These are phyloP conservation scores for Nephotettix cincticeps DNA, from an alignment of 1,140 invertebrate species.

Conservation along the genomic window DNA sequence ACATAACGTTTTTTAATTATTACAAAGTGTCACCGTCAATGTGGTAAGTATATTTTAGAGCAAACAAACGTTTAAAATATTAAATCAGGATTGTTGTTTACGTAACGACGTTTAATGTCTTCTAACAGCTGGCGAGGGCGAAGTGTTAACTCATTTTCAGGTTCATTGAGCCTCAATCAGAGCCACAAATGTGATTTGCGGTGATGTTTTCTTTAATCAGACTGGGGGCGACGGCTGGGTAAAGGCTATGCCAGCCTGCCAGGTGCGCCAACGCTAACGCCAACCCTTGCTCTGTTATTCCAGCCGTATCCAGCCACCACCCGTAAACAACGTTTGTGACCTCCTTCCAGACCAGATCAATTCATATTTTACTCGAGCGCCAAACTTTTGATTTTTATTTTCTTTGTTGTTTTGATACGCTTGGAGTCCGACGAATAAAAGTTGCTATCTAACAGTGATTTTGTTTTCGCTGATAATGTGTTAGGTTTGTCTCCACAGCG, in stretches of 20 bases:
- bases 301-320: neutral
- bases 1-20: no score
- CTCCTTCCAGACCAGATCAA: neutral
- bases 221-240: neutral
- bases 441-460: slow-evolving; percentile 3
- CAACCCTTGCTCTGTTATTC: neutral
- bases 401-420: slow-evolving; percentile 11
- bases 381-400: slow-evolving; percentile 5
- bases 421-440: neutral
- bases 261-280: neutral
- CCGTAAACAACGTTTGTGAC: neutral
- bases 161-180: no score
- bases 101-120: no score
- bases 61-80: no score
- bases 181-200: neutral
- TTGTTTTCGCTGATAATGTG: slow-evolving; percentile 12
- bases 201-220: slow-evolving; percentile 10
- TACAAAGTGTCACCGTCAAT: no score
- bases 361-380: neutral
- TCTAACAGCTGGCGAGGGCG: no score
- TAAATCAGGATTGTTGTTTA: no score
- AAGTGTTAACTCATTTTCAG: no score
- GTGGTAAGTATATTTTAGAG: no score
- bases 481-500: neutral
- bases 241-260: neutral